phyloP scores from a whole-genome alignment of 2,113 vertebrate species.

The Anas platyrhynchos region DNA sequence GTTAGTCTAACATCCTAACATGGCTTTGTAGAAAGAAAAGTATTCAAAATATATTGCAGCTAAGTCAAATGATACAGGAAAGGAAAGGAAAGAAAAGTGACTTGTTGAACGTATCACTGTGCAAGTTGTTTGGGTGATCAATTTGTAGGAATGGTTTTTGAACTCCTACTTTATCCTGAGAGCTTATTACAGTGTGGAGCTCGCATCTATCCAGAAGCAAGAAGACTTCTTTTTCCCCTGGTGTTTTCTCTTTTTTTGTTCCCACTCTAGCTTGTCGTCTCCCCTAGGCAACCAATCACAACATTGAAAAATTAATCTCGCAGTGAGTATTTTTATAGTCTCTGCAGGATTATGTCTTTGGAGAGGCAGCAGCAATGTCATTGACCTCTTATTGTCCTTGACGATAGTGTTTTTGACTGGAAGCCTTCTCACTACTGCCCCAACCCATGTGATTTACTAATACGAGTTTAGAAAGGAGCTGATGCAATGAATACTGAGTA shows the following conservation, averaged over 20 bases:
- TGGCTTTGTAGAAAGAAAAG: not conserved
- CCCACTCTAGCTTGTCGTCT: not conserved
- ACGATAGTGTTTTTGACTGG: not conserved
- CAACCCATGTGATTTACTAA: not conserved
- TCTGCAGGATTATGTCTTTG: slow-evolving; percentile 8
- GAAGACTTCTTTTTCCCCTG: not conserved
- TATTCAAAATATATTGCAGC: not conserved
- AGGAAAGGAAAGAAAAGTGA: not conserved
- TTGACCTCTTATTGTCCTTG: not conserved
- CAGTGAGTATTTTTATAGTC: not conserved
- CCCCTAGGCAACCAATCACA: not conserved
- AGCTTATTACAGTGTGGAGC: not conserved
- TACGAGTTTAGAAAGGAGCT: not conserved
- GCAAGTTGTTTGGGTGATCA: not conserved
- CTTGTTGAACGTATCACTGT: not conserved
- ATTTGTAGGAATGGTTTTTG: not conserved
- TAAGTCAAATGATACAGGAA: not conserved
- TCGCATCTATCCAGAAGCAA: not conserved
- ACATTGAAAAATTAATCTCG: slow-evolving; percentile 28
- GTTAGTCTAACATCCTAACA: not conserved
- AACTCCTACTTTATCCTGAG: not conserved
- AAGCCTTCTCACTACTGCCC: not conserved
- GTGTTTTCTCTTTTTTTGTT: not conserved
- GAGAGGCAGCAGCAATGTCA: not conserved
- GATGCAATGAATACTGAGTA: not conserved